phyloP scores from a whole-genome alignment of 2,113 vertebrate genomes.

The Craseonycteris thonglongyai region DNA sequence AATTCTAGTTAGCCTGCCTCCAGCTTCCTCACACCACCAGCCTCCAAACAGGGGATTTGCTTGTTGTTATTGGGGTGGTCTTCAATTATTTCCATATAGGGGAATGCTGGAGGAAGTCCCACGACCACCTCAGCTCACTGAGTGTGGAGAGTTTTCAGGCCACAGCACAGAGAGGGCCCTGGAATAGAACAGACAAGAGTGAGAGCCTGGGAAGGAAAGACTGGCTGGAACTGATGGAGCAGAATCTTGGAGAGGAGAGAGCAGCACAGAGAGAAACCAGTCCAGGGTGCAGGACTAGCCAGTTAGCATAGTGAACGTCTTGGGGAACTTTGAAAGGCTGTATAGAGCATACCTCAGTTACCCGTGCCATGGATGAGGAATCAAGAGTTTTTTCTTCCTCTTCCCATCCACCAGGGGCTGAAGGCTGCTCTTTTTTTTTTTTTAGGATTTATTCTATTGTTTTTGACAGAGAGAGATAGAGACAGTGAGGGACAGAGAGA shows the following conservation, averaged over 20 bases:
- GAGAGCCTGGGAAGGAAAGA: background rate
- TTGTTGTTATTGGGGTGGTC: background rate
- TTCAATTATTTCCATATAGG: background rate
- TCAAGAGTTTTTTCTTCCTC: background rate
- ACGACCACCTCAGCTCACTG: background rate
- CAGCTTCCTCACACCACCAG: background rate
- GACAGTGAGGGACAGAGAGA: too few species aligned
- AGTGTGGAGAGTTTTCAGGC: background rate
- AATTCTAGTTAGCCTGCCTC: background rate
- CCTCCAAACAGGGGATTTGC: background rate
- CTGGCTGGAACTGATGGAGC: background rate
- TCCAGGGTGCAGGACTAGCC: background rate
- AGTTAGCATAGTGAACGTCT: background rate
- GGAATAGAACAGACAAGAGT: background rate
- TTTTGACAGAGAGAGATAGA: too few species aligned
- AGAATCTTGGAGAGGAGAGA: background rate
- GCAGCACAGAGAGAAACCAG: background rate
- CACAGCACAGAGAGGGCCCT: background rate
- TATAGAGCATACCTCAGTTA: background rate
- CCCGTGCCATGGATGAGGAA: background rate
- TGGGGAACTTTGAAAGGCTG: background rate
- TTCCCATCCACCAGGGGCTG: background rate
- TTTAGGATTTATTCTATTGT: too few species aligned
- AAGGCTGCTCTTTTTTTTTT: too few species aligned
- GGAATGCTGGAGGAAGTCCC: background rate